Evolutionary conservation across 1,140 invertebrate species (phyloP).

Genomic region (Goniozus legneri): DNA sequence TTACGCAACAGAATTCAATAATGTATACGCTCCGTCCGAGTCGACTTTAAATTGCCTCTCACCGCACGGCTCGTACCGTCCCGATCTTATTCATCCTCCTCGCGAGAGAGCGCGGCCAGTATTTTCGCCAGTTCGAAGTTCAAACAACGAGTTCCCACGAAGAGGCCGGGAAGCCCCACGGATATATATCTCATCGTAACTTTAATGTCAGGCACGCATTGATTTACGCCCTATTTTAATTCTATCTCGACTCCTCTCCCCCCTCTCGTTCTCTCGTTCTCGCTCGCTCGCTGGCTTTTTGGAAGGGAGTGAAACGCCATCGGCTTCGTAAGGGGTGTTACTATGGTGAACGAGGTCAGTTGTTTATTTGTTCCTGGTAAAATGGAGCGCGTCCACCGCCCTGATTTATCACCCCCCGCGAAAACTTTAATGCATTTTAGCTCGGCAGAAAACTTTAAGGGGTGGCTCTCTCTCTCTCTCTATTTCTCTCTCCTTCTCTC

Average conservation of each 20-base stretch:
- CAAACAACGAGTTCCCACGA: conserved; percentile 1
- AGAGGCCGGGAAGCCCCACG: background rate
- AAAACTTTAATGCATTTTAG: too few species aligned
- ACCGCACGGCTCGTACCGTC: too few species aligned
- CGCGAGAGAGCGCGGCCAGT: too few species aligned
- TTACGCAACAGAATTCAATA: too few species aligned
- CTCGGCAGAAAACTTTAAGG: conserved; percentile 19
- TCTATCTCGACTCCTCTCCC: conserved; percentile 10
- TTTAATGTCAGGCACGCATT: conserved; percentile 13
- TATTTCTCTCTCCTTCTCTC: background rate
- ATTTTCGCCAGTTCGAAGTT: background rate
- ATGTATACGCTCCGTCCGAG: too few species aligned
- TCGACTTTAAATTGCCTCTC: too few species aligned
- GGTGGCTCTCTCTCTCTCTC: too few species aligned
- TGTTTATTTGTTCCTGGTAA: conserved; percentile 28
- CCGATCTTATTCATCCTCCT: too few species aligned
- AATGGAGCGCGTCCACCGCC: conserved; percentile 17
- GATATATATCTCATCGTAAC: conserved; percentile 7
- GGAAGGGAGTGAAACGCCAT: conserved; percentile 1
- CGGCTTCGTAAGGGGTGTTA: conserved; percentile 14
- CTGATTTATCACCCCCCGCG: conserved; percentile 23
- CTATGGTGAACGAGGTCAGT: conserved; percentile 29
- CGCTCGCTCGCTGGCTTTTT: conserved; percentile 3
- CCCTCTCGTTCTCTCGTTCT: conserved; percentile 3
- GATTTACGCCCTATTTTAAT: conserved; percentile 26